phyloP scores from a whole-genome alignment of 1,140 invertebrate genomes.

The Parapsyche elsis region DNA sequence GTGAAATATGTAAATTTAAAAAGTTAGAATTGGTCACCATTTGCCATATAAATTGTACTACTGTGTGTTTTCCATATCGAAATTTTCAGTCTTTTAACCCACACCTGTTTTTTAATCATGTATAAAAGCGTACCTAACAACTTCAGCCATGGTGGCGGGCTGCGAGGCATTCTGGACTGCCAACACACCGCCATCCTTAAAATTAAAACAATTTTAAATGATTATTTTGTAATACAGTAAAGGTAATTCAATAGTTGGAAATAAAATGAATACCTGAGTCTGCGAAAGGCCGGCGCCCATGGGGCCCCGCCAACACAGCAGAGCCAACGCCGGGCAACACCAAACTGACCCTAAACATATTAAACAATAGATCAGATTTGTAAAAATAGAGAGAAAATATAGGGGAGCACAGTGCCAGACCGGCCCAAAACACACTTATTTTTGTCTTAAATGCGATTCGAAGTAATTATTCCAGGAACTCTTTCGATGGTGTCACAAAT shows the following conservation, averaged over 20 bases:
- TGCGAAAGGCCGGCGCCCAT: slow-evolving; percentile 67
- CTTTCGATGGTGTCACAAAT: too few species aligned
- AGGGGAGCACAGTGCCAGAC: too few species aligned
- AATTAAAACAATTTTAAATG: not conserved
- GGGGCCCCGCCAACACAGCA: slow-evolving; percentile 64
- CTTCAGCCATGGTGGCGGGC: slow-evolving; percentile 66
- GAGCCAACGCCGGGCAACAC: slow-evolving; percentile 63
- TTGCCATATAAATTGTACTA: too few species aligned
- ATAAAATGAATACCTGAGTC: slow-evolving; percentile 58
- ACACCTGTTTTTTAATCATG: too few species aligned
- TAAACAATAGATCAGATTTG: slow-evolving; percentile 12
- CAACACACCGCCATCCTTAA: slow-evolving; percentile 63
- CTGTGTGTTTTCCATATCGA: too few species aligned
- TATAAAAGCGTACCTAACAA: slow-evolving; percentile 60
- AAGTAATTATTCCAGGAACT: too few species aligned
- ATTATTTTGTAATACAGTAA: slow-evolving; percentile 5
- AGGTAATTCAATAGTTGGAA: not conserved
- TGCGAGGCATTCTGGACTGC: slow-evolving; percentile 60
- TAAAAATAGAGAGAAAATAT: too few species aligned
- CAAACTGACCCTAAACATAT: slow-evolving; percentile 52
- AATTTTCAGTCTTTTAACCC: too few species aligned
- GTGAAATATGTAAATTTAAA: too few species aligned
- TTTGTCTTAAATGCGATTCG: too few species aligned
- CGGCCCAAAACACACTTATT: too few species aligned
- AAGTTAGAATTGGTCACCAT: too few species aligned